Base-by-base conservation (phyloP, 2,888 invertebrate species). In the Pseudococcus jackbeardsleyi region DNA sequence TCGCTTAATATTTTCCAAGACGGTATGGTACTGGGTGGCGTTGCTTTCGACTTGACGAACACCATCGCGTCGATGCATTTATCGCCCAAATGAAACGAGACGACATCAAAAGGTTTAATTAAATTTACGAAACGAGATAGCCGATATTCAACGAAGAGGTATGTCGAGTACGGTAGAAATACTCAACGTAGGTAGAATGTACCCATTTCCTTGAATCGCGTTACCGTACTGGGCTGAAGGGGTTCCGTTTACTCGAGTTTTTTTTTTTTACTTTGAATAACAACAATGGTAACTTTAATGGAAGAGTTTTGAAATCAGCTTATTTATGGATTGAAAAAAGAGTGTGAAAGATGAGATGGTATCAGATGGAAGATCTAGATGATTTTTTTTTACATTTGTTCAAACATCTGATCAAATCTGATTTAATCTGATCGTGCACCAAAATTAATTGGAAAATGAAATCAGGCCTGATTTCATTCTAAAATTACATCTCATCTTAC, bases 81-180 rank as follows among this genome's bases (percentile, higher is more conserved):
- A 72, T 22, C 68, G 68, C 26, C 6, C n/a, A n/a, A 79, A 79
- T 79, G 79, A 79, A 79, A 79, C 42, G 8, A 33, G 72, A 39
- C 79, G 42, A 42, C 42, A 26, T 79, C 79, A 79, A 79, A 79
- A 19, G 79, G 42, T 79, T 79, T 79, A 79, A 79, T 79, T 79
- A 79, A 79, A 79, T 79, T 79, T 79, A 42, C 33, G 33, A 72
- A 72, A 72, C 68, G 68, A 72, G 59, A 7, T 59, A 5, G 33
- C 68, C 33, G 17, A 15, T 79, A 42, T 42, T 33, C 26, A 39
- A n/a, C 42, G 7, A n/a, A 79, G 42, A 79, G 79, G 42, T 42
- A 79, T 42, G 42, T 79, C 11, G 42, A 79, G 42, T 42, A 42
- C n/a, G 42, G 79, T 79, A 79, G 42, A 79, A 33, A 33, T 33